Evolutionary conservation across 2,888 invertebrate species (phyloP).

Genomic region (Trissonchulus sp.): DNA sequence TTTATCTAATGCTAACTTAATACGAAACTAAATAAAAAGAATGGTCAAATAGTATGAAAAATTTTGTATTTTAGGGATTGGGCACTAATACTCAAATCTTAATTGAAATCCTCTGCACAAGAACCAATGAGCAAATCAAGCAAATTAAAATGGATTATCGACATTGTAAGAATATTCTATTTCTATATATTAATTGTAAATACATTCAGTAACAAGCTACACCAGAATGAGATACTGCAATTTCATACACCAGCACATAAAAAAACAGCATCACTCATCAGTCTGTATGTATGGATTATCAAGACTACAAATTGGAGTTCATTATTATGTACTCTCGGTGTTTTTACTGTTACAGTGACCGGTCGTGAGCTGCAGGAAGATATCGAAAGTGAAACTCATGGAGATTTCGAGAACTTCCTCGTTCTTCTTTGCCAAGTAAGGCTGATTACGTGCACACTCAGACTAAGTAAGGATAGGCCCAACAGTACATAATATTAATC

Average conservation of each 20-base stretch:
- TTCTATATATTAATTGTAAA: too few species aligned
- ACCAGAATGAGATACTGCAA: too few species aligned
- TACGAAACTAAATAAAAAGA: too few species aligned
- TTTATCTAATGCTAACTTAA: too few species aligned
- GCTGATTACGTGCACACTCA: too few species aligned
- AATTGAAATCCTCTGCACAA: constrained; percentile 79
- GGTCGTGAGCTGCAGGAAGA: neutral
- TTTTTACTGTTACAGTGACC: neutral
- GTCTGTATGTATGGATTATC: too few species aligned
- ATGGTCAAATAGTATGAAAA: too few species aligned
- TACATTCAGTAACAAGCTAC: too few species aligned
- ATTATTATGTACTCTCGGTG: neutral
- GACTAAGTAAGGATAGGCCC: too few species aligned
- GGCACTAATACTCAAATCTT: constrained; percentile 75
- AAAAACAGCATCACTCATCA: too few species aligned
- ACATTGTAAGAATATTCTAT: neutral
- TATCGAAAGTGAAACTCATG: neutral
- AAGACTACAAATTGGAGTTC: neutral
- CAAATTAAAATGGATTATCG: constrained; percentile 53
- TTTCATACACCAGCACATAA: too few species aligned
- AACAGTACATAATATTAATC: too few species aligned
- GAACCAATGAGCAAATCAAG: constrained; percentile 64
- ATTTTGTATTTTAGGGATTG: constrained; percentile 61
- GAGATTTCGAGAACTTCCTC: neutral
- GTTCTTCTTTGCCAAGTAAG: neutral